Percentiles rank a stretch among this genome's conserved stretches.
Evolutionary conservation across 2,797 vertebrate species (phyloP).

Genomic region (Sciurus vulgaris): DNA sequence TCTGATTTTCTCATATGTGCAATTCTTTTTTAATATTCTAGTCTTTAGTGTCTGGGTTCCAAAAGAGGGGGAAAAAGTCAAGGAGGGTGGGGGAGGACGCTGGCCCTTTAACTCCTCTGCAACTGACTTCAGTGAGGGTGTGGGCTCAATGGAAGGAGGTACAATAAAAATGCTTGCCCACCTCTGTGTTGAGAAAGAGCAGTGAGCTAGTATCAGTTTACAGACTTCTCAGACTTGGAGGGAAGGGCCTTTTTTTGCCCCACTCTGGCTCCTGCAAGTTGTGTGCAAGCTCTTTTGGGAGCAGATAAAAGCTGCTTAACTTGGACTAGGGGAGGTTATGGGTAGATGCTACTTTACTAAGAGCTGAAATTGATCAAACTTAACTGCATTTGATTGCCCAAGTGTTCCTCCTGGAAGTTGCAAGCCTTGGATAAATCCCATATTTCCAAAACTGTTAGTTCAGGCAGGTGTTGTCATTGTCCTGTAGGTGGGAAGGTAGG

Average conservation of each 20-base stretch:
- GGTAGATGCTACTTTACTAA: not conserved
- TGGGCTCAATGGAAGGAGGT: not conserved
- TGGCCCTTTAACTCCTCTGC: not conserved
- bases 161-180: not conserved
- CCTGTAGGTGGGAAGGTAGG: not conserved
- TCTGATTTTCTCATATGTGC: not conserved
- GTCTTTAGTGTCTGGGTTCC: not conserved
- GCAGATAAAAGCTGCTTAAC: not conserved
- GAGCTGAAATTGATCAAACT: not conserved
- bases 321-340: not conserved
- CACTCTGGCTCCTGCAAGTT: not conserved
- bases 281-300: not conserved
- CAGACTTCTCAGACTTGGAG: not conserved
- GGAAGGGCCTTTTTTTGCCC: not conserved
- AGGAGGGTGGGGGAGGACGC: fast-evolving
- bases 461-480: not conserved
- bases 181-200: not conserved
- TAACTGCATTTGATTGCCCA: not conserved
- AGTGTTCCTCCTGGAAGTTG: not conserved
- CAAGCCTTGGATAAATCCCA: not conserved
- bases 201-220: not conserved
- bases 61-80: not conserved
- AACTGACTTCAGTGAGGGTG: not conserved
- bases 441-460: not conserved
- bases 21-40: not conserved